phyloP scores from a whole-genome alignment of 2,888 invertebrate species.

The Catocala nupta region DNA sequence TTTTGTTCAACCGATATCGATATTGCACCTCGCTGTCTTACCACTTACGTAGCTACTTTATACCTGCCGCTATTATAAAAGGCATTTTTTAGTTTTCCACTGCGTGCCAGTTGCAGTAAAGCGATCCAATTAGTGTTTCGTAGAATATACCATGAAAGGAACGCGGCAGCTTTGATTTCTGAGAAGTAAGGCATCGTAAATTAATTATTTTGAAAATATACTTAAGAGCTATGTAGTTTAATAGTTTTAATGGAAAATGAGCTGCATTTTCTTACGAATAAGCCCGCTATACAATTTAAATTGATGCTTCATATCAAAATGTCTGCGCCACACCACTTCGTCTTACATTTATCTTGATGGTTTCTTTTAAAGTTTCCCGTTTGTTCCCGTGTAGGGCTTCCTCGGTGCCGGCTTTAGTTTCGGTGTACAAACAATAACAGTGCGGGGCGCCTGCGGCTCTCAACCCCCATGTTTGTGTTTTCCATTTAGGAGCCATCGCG shows the following conservation, averaged over 20 bases:
- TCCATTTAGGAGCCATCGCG: slow-evolving; percentile 74
- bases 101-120: not conserved
- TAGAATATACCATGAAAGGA: not conserved
- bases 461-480: slow-evolving; percentile 78
- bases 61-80: not conserved
- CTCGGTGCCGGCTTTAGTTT: slow-evolving; percentile 71
- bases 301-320: slow-evolving; percentile 42
- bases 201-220: slow-evolving; percentile 10
- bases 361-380: slow-evolving; percentile 68
- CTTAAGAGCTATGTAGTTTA: slow-evolving; percentile 7
- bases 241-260: slow-evolving; percentile 11
- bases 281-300: slow-evolving; percentile 22
- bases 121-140: slow-evolving; percentile 4
- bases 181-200: not conserved
- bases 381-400: slow-evolving; percentile 54
- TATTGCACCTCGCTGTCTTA: slow-evolving; percentile 57
- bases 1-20: slow-evolving; percentile 51
- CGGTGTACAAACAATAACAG: slow-evolving; percentile 83
- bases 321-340: slow-evolving; percentile 29
- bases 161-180: slow-evolving; percentile 1
- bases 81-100: not conserved
- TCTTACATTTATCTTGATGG: slow-evolving; percentile 52
- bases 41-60: slow-evolving; percentile 31
- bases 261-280: slow-evolving; percentile 2
- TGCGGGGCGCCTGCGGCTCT: slow-evolving; percentile 68